Base-by-base conservation (phyloP, 2,113 vertebrate species). In the Malurus alboscapulatus region DNA sequence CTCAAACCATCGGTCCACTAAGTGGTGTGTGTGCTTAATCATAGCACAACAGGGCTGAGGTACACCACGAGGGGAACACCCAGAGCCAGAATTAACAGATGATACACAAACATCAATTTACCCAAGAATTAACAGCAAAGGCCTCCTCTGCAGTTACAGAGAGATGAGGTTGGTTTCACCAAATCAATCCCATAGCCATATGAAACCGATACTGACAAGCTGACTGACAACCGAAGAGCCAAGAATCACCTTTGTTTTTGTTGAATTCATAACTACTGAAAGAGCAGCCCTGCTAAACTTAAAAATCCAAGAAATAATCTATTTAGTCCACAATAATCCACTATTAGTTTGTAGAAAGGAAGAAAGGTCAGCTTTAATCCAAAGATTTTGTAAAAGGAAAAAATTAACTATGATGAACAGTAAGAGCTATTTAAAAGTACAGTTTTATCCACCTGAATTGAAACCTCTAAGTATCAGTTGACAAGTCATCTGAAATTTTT, bases 61-160 rank as follows among this genome's bases (percentile, higher is more conserved):
- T 24, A 69, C 32, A 74, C 16, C n/a, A 57, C 36, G 1, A 44
- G 7, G n/a, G 8, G 19, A 79, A n/a, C 0, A 0, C 13, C 20
- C 45, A 79, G 55, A 61, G 62, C 2, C 75, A 82, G 36, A 80
- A 67, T 21, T 76, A 36, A 84, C 71, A 67, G 30, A 71, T 36
- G 26, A 40, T 45, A 67, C 32, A 27, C 25, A 45, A 67, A 14
- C 13, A 30, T 29, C 54, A 57, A 62, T 44, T 17, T 61, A 82
- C 2, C 6, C 38, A 32, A 34, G 42, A 27, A 10, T 44, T 32
- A 26, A 78, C 4, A 82, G 24, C 71, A 82, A 75, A 62, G 47
- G 47, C 15, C 27, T 88, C n/a, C 61, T 55, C 16, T 44, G 30
- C 24, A 85, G 55, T 32, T 40, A 57, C 6, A 59, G 17, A 73